Evolutionary conservation across 2,888 invertebrate genomes (phyloP).

Genomic region (Drosophila nigricruria): DNA sequence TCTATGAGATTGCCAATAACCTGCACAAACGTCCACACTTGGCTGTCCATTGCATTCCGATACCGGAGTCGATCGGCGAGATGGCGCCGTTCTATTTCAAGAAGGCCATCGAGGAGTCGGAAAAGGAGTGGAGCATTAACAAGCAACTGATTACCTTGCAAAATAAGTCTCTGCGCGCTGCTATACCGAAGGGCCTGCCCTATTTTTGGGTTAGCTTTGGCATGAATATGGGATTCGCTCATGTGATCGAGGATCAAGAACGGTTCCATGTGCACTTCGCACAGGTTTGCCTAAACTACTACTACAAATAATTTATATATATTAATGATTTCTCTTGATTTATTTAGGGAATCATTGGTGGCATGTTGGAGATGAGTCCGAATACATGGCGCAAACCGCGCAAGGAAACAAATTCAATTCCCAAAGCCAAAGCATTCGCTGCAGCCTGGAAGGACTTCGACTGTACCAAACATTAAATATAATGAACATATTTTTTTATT

Average conservation of each 20-base stretch:
- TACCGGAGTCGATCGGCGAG: slow-evolving; percentile 89
- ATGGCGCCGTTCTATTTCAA: slow-evolving; percentile 98
- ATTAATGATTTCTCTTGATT: not conserved
- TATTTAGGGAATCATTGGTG: slow-evolving; percentile 94
- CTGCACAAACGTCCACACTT: slow-evolving; percentile 93
- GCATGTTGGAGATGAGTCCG: slow-evolving; percentile 95
- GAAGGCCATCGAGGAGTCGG: slow-evolving; percentile 98
- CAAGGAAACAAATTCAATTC: slow-evolving; percentile 86
- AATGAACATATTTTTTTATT: not conserved
- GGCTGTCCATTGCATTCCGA: slow-evolving; percentile 94
- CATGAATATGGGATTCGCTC: slow-evolving; percentile 95
- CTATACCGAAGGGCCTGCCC: slow-evolving; percentile 96
- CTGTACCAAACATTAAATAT: slow-evolving; percentile 81
- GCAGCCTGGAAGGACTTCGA: slow-evolving; percentile 90
- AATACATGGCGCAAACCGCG: slow-evolving; percentile 93
- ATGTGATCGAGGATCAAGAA: slow-evolving; percentile 97
- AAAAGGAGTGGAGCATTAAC: slow-evolving; percentile 97
- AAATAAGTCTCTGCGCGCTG: slow-evolving; percentile 90
- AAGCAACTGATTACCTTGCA: slow-evolving; percentile 93
- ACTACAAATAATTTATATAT: no score
- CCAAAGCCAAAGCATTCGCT: slow-evolving; percentile 89
- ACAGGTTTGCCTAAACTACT: slow-evolving; percentile 87
- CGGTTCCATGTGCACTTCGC: slow-evolving; percentile 96
- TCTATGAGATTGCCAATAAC: slow-evolving; percentile 94
- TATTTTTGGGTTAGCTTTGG: slow-evolving; percentile 98